Percentiles rank a stretch among this genome's conserved stretches.
These are phyloP conservation scores for Tolypeutes matacus DNA, from an alignment of 2,797 vertebrate genomes.

Conservation along the genomic window DNA sequence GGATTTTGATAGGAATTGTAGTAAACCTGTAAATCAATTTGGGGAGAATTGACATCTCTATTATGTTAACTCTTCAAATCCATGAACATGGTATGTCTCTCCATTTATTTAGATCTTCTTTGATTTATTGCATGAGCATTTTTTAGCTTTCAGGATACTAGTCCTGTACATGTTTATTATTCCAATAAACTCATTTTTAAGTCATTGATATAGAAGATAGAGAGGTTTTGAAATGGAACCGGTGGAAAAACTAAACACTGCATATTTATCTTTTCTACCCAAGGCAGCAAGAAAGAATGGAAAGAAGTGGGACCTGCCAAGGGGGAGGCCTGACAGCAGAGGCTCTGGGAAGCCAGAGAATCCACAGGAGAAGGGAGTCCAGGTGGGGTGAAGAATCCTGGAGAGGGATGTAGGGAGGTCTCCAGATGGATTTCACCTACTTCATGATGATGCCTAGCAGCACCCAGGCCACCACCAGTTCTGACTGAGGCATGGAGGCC, in stretches of 20 bases:
- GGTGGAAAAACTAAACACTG: neutral
- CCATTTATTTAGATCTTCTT: neutral
- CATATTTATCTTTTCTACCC: neutral
- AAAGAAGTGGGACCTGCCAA: neutral
- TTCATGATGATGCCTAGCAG: neutral
- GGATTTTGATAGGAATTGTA: neutral
- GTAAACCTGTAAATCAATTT: neutral
- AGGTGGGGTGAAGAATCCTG: neutral
- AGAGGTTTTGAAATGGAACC: neutral
- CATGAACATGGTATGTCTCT: slow-evolving; percentile 5
- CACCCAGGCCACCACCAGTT: neutral
- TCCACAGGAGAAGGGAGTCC: neutral
- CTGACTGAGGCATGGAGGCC: neutral
- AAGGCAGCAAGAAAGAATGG: neutral
- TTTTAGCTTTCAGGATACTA: neutral
- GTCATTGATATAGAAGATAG: neutral
- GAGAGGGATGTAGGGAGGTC: neutral
- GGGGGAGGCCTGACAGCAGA: neutral
- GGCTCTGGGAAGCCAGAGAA: neutral
- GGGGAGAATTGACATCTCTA: neutral
- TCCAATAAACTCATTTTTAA: slow-evolving; percentile 7
- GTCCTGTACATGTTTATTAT: neutral
- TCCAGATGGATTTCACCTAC: neutral
- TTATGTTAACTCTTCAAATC: neutral
- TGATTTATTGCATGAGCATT: neutral